These are phyloP conservation scores for Hydropsyche betteni DNA, from an alignment of 2,888 invertebrate genomes.

Conservation along the genomic window DNA sequence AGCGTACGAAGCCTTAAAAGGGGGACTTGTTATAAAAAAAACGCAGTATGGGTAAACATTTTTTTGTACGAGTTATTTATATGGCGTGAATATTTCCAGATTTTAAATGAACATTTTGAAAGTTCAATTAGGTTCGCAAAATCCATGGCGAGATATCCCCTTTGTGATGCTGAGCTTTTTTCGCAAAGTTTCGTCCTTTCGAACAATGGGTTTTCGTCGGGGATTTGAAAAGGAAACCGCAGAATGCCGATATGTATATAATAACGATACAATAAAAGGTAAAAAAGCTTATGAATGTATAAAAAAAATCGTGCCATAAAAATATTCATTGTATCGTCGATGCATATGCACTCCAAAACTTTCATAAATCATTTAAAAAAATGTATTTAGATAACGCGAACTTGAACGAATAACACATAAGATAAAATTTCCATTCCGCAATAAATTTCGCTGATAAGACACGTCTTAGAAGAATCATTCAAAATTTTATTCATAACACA, in stretches of 20 bases:
- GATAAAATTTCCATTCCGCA: too few relatives aligned
- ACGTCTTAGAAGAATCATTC: too few relatives aligned
- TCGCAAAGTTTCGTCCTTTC: slow-evolving; percentile 5
- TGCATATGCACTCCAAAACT: slow-evolving; percentile 9
- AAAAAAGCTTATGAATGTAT: not conserved
- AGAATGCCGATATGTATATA: slow-evolving; percentile 38
- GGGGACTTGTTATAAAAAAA: slow-evolving; percentile 31
- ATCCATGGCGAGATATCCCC: not conserved
- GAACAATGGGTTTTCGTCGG: slow-evolving; percentile 26
- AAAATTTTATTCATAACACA: too few relatives aligned
- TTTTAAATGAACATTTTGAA: not conserved
- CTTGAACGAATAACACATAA: too few relatives aligned
- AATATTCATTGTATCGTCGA: slow-evolving; percentile 30
- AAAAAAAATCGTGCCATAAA: slow-evolving; percentile 35
- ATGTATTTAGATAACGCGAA: too few relatives aligned
- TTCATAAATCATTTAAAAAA: not conserved
- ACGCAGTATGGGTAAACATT: slow-evolving; percentile 39
- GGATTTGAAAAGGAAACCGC: slow-evolving; percentile 42
- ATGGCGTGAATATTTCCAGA: not conserved
- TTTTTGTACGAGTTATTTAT: slow-evolving; percentile 1
- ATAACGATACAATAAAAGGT: slow-evolving; percentile 22
- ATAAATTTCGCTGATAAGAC: too few relatives aligned
- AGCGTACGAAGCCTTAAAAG: slow-evolving; percentile 39
- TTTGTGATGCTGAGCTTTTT: slow-evolving; percentile 22
- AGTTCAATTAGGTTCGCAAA: slow-evolving; percentile 35